Conservation (phyloP, 30 jellyfish, hydroid and myxozoan genomes). For the Cassiopea xamachana region DNA sequence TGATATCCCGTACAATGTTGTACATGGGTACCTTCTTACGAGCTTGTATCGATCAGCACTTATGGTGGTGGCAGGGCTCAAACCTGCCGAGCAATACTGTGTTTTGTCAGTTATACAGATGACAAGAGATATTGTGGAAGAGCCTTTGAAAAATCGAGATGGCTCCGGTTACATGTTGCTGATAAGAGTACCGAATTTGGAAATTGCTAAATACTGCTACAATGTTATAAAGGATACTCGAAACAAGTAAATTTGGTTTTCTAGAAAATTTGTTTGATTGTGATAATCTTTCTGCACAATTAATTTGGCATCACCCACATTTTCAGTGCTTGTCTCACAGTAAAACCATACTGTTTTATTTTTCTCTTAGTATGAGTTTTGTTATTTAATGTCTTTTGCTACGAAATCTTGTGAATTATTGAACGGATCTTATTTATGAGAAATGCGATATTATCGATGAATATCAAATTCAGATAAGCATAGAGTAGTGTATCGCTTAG, state of each 20-base stretch:
- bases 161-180: slow-evolving; percentile 91
- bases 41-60: slow-evolving; percentile 87
- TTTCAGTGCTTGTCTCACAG: too few species aligned
- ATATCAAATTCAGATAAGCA: too few species aligned
- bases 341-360: too few species aligned
- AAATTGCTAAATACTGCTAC: slow-evolving; percentile 72
- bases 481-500: too few species aligned
- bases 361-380: too few species aligned
- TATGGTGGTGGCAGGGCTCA: slow-evolving; percentile 88
- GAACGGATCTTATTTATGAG: too few species aligned
- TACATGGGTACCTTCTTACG: slow-evolving; percentile 77
- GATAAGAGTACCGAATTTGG: slow-evolving; percentile 72
- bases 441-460: too few species aligned
- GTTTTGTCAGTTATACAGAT: slow-evolving; percentile 78
- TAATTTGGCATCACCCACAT: too few species aligned
- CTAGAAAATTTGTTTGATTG: neutral
- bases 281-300: neutral
- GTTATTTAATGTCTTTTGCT: too few species aligned
- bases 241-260: slow-evolving; percentile 56
- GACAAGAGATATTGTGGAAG: slow-evolving; percentile 84
- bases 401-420: too few species aligned
- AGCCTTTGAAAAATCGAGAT: slow-evolving; percentile 85
- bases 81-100: slow-evolving; percentile 93
- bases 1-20: slow-evolving; percentile 80
- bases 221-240: slow-evolving; percentile 74